Conservation (phyloP, 2,888 invertebrate genomes). For the Protophormia terraenovae region DNA sequence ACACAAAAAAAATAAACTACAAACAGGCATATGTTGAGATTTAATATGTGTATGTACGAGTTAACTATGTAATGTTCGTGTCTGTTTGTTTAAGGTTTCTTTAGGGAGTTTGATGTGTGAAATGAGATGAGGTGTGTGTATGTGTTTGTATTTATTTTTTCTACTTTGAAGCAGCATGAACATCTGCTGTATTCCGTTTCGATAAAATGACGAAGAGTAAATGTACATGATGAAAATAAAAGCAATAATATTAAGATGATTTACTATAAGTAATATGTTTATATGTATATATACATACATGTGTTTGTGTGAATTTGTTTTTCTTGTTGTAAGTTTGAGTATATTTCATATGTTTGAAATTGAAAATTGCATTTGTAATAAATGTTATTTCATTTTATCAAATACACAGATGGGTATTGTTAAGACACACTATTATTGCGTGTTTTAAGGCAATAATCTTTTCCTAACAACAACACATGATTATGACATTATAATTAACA, state of each 20-base stretch:
- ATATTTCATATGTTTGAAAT: conserved; percentile 23
- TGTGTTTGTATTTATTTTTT: background rate
- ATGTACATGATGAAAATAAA: conserved; percentile 49
- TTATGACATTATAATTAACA: conserved; percentile 67
- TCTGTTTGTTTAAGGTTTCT: conserved; percentile 45
- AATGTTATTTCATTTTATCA: conserved; percentile 53
- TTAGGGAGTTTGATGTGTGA: background rate
- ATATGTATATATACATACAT: background rate
- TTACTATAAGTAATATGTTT: conserved; percentile 12
- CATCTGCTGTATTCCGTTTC: conserved; percentile 40
- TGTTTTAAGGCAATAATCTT: conserved; percentile 55
- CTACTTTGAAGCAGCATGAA: conserved; percentile 24
- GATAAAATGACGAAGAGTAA: conserved; percentile 36
- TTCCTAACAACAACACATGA: conserved; percentile 57
- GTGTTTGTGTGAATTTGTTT: background rate
- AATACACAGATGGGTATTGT: conserved; percentile 63
- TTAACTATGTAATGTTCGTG: background rate
- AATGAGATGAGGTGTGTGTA: background rate
- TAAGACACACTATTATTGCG: conserved; percentile 55
- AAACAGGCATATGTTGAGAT: conserved; percentile 57
- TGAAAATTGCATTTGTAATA: conserved; percentile 65
- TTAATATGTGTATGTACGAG: conserved; percentile 14
- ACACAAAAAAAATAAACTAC: conserved; percentile 16
- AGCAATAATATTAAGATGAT: conserved; percentile 55
- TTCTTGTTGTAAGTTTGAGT: background rate